Evolutionary conservation across 2,888 invertebrate genomes (phyloP).

Genomic region (Fragum fragum): DNA sequence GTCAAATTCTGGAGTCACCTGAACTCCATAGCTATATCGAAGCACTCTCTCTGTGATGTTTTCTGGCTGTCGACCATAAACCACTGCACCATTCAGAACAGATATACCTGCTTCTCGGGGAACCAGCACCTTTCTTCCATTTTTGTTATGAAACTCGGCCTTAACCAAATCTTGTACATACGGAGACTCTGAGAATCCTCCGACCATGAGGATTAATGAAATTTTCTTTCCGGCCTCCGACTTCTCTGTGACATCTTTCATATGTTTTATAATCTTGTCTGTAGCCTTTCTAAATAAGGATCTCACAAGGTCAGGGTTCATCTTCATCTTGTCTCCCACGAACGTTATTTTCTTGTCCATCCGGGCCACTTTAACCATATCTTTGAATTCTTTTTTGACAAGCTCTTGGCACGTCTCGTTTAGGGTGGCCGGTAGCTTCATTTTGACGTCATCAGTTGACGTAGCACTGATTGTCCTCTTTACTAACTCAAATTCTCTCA

Average conservation of each 20-base stretch:
- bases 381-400: slow-evolving; percentile 51
- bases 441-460: slow-evolving; percentile 43
- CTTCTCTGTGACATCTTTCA: slow-evolving; percentile 48
- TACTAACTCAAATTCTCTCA: slow-evolving; percentile 60
- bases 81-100: slow-evolving; percentile 64
- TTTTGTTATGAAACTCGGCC: slow-evolving; percentile 53
- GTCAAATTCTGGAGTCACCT: slow-evolving; percentile 35
- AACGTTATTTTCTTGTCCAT: slow-evolving; percentile 50
- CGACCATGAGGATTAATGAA: slow-evolving; percentile 60
- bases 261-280: slow-evolving; percentile 56
- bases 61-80: slow-evolving; percentile 58
- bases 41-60: slow-evolving; percentile 57
- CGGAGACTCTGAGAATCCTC: slow-evolving; percentile 63
- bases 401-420: slow-evolving; percentile 44
- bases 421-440: slow-evolving; percentile 53
- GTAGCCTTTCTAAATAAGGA: slow-evolving; percentile 53
- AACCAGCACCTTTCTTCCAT: slow-evolving; percentile 52
- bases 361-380: slow-evolving; percentile 42
- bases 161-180: slow-evolving; percentile 62
- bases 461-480: slow-evolving; percentile 52
- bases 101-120: slow-evolving; percentile 65
- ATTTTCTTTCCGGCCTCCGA: slow-evolving; percentile 37
- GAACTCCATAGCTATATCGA: slow-evolving; percentile 59
- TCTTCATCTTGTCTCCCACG: slow-evolving; percentile 51
- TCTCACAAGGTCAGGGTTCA: slow-evolving; percentile 44